A percentile compares a stretch with the other conserved stretches of the same genome.
Evolutionary conservation across 2,113 vertebrate species (phyloP).

Genomic region (Gymnobelideus leadbeateri): DNA sequence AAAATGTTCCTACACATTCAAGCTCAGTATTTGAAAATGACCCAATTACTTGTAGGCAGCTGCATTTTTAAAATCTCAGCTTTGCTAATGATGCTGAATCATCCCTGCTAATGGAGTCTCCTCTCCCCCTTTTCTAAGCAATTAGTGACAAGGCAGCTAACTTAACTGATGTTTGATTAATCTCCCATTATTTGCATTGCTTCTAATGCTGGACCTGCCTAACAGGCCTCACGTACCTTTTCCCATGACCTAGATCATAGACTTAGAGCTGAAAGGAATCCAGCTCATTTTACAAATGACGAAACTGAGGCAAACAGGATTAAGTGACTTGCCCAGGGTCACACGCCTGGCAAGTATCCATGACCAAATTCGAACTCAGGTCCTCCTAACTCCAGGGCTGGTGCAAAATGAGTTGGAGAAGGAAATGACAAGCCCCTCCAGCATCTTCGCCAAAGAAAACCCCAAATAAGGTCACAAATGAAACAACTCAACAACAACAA

Average conservation of each 20-base stretch:
- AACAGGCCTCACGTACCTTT: background rate
- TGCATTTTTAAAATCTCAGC: conserved; percentile 34
- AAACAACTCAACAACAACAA: background rate
- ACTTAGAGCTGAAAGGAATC: background rate
- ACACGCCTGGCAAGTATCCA: too few relatives aligned
- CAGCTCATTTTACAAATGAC: background rate
- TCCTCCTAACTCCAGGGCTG: too few relatives aligned
- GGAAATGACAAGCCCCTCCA: background rate
- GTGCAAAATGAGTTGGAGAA: background rate
- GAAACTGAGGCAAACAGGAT: background rate
- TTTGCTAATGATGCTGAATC: background rate
- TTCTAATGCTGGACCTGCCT: background rate
- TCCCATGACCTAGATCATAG: background rate
- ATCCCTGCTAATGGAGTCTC: background rate
- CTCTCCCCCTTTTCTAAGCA: background rate
- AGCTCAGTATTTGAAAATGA: background rate
- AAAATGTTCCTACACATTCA: background rate
- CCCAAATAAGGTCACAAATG: background rate
- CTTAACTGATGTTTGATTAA: background rate
- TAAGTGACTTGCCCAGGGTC: background rate
- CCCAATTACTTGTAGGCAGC: background rate
- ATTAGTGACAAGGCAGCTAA: background rate
- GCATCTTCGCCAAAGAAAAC: background rate
- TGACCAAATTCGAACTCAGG: too few relatives aligned
- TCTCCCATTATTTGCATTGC: background rate